A percentile compares a stretch with the other conserved stretches of the same genome.
These are phyloP conservation scores for Drosophila navojoa DNA, from an alignment of 1,140 invertebrate species.

Conservation along the genomic window DNA sequence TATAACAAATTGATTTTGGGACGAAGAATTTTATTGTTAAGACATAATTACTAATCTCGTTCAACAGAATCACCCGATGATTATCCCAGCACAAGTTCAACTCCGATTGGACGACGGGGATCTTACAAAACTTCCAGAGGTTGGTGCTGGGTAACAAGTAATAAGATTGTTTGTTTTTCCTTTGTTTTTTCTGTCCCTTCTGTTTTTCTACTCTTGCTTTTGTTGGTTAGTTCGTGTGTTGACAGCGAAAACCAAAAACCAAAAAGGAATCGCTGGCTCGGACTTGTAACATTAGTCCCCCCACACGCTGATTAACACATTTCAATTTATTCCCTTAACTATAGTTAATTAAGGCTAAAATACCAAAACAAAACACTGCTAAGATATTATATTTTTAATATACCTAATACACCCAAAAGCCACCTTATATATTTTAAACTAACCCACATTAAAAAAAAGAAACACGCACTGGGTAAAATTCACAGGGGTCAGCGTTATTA, in stretches of 20 bases:
- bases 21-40: constrained; percentile 44
- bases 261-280: constrained; percentile 3
- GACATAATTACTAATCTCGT: constrained; percentile 73
- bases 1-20: constrained; percentile 16
- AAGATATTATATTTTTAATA: constrained; percentile 25
- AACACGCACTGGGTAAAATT: constrained; percentile 26
- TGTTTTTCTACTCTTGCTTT: constrained; percentile 44
- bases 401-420: constrained; percentile 1
- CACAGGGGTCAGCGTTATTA: neutral
- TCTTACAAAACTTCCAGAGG: constrained; percentile 94
- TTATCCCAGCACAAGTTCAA: constrained; percentile 84
- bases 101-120: constrained; percentile 89
- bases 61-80: constrained; percentile 92
- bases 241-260: constrained; percentile 1
- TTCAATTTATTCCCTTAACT: neutral
- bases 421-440: constrained; percentile 2
- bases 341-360: constrained; percentile 19
- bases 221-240: constrained; percentile 20
- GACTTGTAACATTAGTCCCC: neutral
- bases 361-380: constrained; percentile 24
- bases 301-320: constrained; percentile 14
- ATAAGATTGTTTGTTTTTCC: constrained; percentile 22
- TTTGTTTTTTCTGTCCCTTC: neutral
- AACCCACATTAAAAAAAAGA: constrained; percentile 18
- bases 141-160: constrained; percentile 85